Evolutionary conservation across 2,797 vertebrate species (phyloP).

Genomic region (Cynopterus sphinx): DNA sequence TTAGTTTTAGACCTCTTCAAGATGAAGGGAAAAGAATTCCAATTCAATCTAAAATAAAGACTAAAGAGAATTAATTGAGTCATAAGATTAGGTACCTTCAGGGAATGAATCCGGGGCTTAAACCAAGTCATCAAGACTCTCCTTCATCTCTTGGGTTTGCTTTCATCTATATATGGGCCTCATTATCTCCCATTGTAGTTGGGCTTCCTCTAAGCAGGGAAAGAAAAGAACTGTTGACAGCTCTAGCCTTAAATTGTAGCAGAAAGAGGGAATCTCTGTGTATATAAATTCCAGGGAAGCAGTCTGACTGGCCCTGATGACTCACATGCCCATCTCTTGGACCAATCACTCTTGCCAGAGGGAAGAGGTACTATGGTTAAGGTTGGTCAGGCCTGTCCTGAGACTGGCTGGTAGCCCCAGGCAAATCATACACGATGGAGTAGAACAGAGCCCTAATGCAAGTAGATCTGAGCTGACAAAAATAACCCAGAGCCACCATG

Average conservation of each 20-base stretch:
- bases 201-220: not conserved
- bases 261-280: not conserved
- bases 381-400: not conserved
- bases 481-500: not conserved
- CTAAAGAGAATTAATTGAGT: not conserved
- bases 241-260: not conserved
- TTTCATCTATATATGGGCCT: not conserved
- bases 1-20: not conserved
- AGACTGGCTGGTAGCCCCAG: not conserved
- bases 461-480: not conserved
- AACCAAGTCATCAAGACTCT: not conserved
- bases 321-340: not conserved
- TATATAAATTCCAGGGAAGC: not conserved
- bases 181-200: not conserved
- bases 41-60: not conserved
- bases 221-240: not conserved
- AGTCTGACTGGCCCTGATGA: conserved; percentile 8
- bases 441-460: not conserved
- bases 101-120: not conserved
- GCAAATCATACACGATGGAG: not conserved
- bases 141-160: not conserved
- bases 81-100: not conserved
- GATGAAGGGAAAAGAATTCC: not conserved
- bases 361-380: not conserved
- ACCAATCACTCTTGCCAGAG: not conserved